These are phyloP conservation scores for Pseudorasbora parva DNA, from an alignment of 2,113 vertebrate species.

Conservation along the genomic window DNA sequence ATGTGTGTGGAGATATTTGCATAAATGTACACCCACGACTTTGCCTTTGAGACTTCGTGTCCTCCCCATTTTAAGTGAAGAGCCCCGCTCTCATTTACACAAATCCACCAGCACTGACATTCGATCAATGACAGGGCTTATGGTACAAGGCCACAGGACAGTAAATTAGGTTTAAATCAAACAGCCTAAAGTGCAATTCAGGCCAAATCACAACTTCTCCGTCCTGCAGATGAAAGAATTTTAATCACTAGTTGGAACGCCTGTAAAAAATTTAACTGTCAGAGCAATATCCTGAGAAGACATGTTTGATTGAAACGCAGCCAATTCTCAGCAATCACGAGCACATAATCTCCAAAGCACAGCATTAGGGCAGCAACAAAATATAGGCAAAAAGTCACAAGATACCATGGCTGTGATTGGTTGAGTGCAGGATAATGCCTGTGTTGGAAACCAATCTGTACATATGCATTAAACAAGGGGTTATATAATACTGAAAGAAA, in stretches of 20 bases:
- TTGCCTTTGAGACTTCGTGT: slow-evolving; percentile 27
- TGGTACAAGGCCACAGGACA: slow-evolving; percentile 35
- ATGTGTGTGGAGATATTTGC: slow-evolving; percentile 20
- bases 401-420: slow-evolving; percentile 1
- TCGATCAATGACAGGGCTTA: slow-evolving; percentile 48
- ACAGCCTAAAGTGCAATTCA: slow-evolving; percentile 35
- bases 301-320: slow-evolving; percentile 20
- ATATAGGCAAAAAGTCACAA: neutral
- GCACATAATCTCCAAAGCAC: neutral
- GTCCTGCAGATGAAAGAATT: slow-evolving; percentile 21
- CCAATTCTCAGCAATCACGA: slow-evolving; percentile 32
- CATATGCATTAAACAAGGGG: neutral
- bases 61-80: slow-evolving; percentile 36
- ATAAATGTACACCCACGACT: slow-evolving; percentile 35
- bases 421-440: neutral
- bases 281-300: slow-evolving; percentile 29
- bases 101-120: slow-evolving; percentile 34
- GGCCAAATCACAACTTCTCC: slow-evolving; percentile 15
- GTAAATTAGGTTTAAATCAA: slow-evolving; percentile 52
- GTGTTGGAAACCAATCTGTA: neutral
- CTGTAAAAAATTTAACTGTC: slow-evolving; percentile 8
- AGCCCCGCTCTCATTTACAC: slow-evolving; percentile 35
- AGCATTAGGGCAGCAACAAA: neutral
- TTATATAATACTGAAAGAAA: neutral
- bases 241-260: slow-evolving; percentile 14